A percentile compares a stretch with the other conserved stretches of the same genome.
phyloP scores from a whole-genome alignment of 2,113 vertebrate species.

The Antechinus flavipes region DNA sequence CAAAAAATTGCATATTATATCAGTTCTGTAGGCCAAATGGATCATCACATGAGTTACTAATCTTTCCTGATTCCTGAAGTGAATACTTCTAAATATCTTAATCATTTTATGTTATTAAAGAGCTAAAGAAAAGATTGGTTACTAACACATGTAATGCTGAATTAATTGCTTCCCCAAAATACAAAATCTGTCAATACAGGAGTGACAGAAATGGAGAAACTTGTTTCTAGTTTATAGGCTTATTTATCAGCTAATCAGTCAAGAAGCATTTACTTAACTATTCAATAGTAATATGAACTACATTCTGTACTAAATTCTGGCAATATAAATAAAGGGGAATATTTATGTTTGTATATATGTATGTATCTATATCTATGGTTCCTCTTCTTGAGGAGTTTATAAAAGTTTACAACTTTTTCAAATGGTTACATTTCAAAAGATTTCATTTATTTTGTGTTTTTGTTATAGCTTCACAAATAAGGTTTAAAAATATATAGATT shows the following conservation, averaged over 20 bases:
- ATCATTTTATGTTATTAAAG: neutral
- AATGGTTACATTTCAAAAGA: constrained; percentile 99
- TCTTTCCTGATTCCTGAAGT: neutral
- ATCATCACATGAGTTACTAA: neutral
- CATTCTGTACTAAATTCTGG: neutral
- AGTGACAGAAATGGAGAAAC: neutral
- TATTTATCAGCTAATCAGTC: neutral
- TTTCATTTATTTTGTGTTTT: constrained; percentile 92
- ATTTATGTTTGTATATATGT: neutral
- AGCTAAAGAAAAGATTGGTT: neutral
- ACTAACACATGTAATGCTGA: neutral
- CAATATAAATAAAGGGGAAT: neutral
- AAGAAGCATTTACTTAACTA: neutral
- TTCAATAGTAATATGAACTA: neutral
- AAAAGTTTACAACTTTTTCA: constrained; percentile 95
- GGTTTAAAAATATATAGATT: constrained; percentile 61
- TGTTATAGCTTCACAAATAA: constrained; percentile 84
- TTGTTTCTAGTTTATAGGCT: neutral
- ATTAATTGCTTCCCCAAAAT: neutral
- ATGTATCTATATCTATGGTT: neutral
- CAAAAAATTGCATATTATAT: neutral
- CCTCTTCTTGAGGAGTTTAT: neutral
- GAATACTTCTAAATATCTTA: neutral
- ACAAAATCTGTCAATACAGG: neutral
- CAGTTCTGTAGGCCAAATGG: neutral